Percentiles rank a stretch among this genome's conserved stretches.
phyloP scores from a whole-genome alignment of 2,797 vertebrate genomes.

The Champsocephalus gunnari region DNA sequence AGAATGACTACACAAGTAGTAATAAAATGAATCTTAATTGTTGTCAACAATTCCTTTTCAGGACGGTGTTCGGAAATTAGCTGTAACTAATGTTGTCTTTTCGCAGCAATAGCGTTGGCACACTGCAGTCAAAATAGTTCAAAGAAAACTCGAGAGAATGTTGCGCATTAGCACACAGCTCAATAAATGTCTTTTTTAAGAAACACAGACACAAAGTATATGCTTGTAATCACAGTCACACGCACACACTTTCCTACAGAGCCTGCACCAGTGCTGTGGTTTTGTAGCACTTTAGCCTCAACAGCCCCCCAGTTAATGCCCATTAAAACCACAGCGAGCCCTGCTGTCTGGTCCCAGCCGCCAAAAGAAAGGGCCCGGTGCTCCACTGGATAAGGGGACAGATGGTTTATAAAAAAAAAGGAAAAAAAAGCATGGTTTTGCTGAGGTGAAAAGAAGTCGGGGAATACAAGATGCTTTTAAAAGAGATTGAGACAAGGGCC shows the following conservation, averaged over 20 bases:
- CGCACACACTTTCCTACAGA: constrained; percentile 36
- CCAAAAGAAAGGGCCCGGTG: constrained; percentile 30
- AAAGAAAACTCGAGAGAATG: constrained; percentile 9
- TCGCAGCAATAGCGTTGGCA: neutral
- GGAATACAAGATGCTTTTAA: constrained; percentile 94
- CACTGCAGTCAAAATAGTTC: neutral
- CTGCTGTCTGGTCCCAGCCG: constrained; percentile 58
- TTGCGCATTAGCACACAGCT: constrained; percentile 13
- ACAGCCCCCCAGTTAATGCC: constrained; percentile 65
- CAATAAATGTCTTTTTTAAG: constrained; percentile 28
- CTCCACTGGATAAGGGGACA: constrained; percentile 37
- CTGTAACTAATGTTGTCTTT: neutral
- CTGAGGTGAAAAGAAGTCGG: constrained; percentile 88
- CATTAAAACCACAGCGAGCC: constrained; percentile 71
- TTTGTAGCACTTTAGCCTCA: constrained; percentile 72
- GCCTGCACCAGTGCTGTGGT: constrained; percentile 48
- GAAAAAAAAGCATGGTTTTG: constrained; percentile 73
- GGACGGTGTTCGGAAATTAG: neutral
- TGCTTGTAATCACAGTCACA: constrained; percentile 26
- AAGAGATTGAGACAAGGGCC: constrained; percentile 93
- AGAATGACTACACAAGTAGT: neutral
- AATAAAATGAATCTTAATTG: neutral
- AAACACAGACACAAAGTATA: constrained; percentile 7
- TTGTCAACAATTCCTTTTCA: neutral
- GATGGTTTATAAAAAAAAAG: constrained; percentile 78